Percentiles rank a stretch among this genome's conserved stretches.
Conservation (phyloP, 2,797 vertebrate genomes). For the Pogonophryne albipinna region DNA sequence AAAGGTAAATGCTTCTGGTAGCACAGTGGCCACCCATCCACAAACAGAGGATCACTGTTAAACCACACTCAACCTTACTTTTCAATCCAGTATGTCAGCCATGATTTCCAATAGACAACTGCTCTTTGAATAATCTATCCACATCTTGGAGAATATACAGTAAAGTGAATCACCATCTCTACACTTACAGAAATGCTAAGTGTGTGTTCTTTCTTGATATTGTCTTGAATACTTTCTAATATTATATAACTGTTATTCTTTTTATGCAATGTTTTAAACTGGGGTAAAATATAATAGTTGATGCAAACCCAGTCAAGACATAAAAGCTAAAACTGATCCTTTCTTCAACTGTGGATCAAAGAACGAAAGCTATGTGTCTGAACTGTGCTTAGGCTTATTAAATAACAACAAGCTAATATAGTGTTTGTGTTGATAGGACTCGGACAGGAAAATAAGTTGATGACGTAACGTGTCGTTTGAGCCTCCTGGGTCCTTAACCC, state of each 20-base stretch:
- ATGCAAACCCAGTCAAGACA: constrained; percentile 6
- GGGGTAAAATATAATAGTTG: constrained; percentile 15
- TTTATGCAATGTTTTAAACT: constrained; percentile 30
- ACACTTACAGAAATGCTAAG: neutral
- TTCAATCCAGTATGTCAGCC: neutral
- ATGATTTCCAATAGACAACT: neutral
- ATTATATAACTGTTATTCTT: constrained; percentile 24
- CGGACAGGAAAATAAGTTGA: constrained; percentile 20
- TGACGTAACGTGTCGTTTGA: constrained; percentile 41
- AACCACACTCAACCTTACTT: neutral
- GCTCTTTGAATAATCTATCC: neutral
- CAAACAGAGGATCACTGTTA: neutral
- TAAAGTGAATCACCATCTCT: neutral
- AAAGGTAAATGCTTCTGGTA: constrained; percentile 19
- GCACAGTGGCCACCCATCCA: neutral
- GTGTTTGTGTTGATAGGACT: constrained; percentile 4
- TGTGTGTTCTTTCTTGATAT: neutral
- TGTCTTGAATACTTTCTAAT: neutral
- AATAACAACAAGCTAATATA: constrained; percentile 30
- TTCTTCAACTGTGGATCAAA: constrained; percentile 33
- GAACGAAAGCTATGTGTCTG: constrained; percentile 18
- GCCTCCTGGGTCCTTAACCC: constrained; percentile 37
- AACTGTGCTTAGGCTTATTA: constrained; percentile 25
- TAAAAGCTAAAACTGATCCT: constrained; percentile 5
- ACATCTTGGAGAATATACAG: constrained; percentile 14